phyloP scores from a whole-genome alignment of 2,113 vertebrate genomes.

The Donacobius atricapilla region DNA sequence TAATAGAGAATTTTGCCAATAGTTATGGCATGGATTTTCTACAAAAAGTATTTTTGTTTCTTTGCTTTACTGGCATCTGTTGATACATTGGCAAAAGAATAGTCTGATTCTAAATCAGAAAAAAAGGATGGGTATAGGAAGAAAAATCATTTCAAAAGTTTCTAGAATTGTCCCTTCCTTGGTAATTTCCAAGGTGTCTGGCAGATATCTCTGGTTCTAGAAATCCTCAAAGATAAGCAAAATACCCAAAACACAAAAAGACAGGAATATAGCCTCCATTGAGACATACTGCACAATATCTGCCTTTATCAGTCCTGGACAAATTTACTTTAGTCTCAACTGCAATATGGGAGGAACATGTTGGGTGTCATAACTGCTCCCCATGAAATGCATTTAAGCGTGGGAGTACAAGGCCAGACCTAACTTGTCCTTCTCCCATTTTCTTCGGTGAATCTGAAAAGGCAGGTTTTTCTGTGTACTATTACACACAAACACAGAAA shows the following conservation, averaged over 20 bases:
- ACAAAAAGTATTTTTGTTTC: background rate
- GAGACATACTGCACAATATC: background rate
- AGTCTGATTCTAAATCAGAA: background rate
- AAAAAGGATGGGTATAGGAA: background rate
- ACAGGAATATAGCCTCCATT: background rate
- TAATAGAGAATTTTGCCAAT: background rate
- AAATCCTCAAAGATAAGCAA: background rate
- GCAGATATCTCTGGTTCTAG: background rate
- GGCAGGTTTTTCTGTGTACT: background rate
- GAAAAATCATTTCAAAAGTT: background rate
- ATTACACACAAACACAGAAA: background rate
- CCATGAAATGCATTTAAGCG: background rate
- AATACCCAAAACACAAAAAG: background rate
- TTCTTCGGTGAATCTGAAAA: background rate
- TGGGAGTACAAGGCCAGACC: background rate
- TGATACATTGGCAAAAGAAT: background rate
- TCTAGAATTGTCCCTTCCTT: background rate
- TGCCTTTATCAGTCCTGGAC: background rate
- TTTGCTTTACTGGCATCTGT: background rate
- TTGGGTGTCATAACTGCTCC: background rate
- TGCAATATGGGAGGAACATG: background rate
- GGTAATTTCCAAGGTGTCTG: background rate
- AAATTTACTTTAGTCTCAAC: background rate
- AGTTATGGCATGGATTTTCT: background rate
- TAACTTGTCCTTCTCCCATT: background rate